Evolutionary conservation across 2,888 invertebrate species (phyloP), one percentile per base, ranked within the genome.

Genomic region (Pristionchus arcanus): DNA sequence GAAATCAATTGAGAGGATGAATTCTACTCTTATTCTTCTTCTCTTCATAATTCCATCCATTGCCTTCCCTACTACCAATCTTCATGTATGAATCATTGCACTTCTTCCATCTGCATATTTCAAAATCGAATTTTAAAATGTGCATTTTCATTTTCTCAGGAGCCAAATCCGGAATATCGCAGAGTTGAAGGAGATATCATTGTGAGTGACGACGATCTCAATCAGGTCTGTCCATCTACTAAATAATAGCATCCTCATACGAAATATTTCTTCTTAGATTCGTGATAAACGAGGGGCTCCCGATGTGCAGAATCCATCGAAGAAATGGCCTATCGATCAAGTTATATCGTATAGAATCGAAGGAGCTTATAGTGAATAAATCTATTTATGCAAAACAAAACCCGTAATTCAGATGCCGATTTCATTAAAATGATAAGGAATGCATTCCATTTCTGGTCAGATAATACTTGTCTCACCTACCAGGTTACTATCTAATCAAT

Each of bases 261-360:
- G n/a, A n/a, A n/a, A n/a, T n/a, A n/a, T n/a, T n/a, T n/a, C n/a
- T n/a, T n/a, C n/a, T n/a, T n/a, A n/a, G 71, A 9, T 71, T 71
- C 71, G 71, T 71, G 71, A 71, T 31, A 71, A 71, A 21, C 31
- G 71, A 34, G 71, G 71, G 34, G 71, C 71, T 34, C 71, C 71
- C 2, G 71, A 71, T 71, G 71, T 71, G 7, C 11, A 7, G 25
- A 42, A 81, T 81, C 81, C 42, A 13, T n/a, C 28, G n/a, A 49
- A n/a, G 13, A 81, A 81, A 81, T 81, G 81, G 81, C 81, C 81
- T 21, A n/a, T 37, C 42, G 42, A 81, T 81, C 81, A 81, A 81
- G 42, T 49, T 81, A 81, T 81, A 19, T 81, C 81, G n/a, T 81
- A 28, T 42, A 49, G 42, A 81, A 81, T 81, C n/a, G n/a, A 49